Evolutionary conservation across 1,140 invertebrate genomes (phyloP), one percentile per base, ranked within the genome.

Genomic region (Drosophila setifemur): DNA sequence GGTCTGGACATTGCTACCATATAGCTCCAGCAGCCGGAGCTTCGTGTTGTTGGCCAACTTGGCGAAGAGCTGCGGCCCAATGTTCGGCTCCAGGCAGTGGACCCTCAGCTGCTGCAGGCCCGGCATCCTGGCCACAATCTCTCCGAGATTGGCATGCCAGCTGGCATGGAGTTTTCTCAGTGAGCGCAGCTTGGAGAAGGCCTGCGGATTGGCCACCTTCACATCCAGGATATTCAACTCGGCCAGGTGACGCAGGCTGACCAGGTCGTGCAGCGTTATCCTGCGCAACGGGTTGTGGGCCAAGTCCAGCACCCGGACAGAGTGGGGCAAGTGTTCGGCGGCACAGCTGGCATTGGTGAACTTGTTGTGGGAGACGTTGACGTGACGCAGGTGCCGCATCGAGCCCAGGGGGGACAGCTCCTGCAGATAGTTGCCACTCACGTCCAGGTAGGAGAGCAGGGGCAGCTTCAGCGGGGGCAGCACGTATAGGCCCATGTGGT

Each of bases 381-480:
- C 74, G 5, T 93, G 91, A 5, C 94, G 90, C 1, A 95, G 86
- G 37, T 91, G 91, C 12, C 91, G 91, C 23, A 94, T 73, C 29
- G 92, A 92, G 4, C 92, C 91, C 49, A 95, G 93, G 44, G 88
- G 72, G 1, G 81, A 85, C 29, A 90, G 61, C 29, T 90, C 89
- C 35, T 90, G 88, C 42, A 90, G 21, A 43, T 89, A 73, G 63
- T 90, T 90, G 18, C 85, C 86, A 47, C 88, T 90, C 90, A 92
- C 55, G 40, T 90, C 90, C 25, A 90, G 60, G 14, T 89, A 72
- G 3, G 89, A 89, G 4, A 90, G 94, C 54, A 93, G 91, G 5
- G 96, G 95, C 39, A 97, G 89, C 90, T 96, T 96, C 37, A 97
- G 92, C 48, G 93, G 92, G 28, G 96, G 96, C 55, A 95, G 92